Conservation (phyloP, 2,888 invertebrate genomes). For the Campopleginae sp. region DNA sequence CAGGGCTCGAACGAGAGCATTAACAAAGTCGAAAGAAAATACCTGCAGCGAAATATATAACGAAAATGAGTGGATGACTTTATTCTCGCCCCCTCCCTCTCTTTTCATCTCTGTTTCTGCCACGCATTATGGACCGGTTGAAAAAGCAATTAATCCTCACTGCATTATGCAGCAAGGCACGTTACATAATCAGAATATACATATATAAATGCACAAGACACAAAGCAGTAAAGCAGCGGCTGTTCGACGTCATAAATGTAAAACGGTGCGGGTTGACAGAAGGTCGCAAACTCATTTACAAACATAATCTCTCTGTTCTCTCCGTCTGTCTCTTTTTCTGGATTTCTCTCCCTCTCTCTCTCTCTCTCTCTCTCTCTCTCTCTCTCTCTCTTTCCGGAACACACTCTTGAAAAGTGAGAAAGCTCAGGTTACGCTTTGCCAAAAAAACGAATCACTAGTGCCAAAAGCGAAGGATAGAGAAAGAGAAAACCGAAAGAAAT, state of each 20-base stretch:
- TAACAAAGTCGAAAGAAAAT: conserved; percentile 37
- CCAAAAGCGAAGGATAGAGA: conserved; percentile 31
- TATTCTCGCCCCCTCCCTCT: neutral
- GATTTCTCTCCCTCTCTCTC: neutral
- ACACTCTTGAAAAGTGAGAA: conserved; percentile 8
- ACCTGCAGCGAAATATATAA: conserved; percentile 29
- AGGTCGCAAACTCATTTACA: conserved; percentile 65
- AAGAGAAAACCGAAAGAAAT: neutral
- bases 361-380: no score
- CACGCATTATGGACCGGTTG: conserved; percentile 13
- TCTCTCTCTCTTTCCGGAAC: neutral
- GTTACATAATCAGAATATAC: conserved; percentile 22
- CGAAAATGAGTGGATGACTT: conserved; percentile 23
- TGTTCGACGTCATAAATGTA: conserved; percentile 63
- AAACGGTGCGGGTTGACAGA: conserved; percentile 57
- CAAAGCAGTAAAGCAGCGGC: conserved; percentile 46
- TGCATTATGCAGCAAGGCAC: conserved; percentile 62
- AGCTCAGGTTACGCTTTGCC: conserved; percentile 55
- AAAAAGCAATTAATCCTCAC: conserved; percentile 66
- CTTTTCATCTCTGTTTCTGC: conserved; percentile 14
- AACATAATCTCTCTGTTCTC: conserved; percentile 55
- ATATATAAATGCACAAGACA: conserved; percentile 24
- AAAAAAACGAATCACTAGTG: conserved; percentile 55
- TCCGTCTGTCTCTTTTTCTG: conserved; percentile 17
- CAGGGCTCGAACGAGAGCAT: conserved; percentile 27